These are phyloP conservation scores for Lacanobia wlatinum DNA, from an alignment of 2,888 invertebrate species.

Conservation along the genomic window DNA sequence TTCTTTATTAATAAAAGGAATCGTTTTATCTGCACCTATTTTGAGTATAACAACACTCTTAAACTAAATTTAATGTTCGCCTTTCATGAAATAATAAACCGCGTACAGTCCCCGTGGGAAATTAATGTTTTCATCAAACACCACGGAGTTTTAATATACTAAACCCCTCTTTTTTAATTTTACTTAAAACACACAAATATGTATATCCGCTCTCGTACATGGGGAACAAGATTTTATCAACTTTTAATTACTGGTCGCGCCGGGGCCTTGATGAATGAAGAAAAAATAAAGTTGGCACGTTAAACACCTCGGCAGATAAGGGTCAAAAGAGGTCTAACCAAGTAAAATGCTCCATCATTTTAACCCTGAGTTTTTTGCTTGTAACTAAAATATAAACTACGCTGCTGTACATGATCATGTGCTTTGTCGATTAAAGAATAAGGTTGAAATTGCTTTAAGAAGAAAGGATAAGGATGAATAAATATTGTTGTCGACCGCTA, in stretches of 20 bases:
- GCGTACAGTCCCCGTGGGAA: slow-evolving; percentile 78
- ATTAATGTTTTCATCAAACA: slow-evolving; percentile 78
- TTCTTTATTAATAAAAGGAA: slow-evolving; percentile 27
- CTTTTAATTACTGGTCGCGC: slow-evolving; percentile 62
- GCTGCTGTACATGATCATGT: background rate
- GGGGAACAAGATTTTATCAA: slow-evolving; percentile 62
- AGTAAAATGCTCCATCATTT: slow-evolving; percentile 72
- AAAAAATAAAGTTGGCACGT: slow-evolving; percentile 67
- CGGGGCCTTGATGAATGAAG: slow-evolving; percentile 47
- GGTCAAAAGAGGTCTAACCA: slow-evolving; percentile 65
- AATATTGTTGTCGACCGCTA: slow-evolving; percentile 61
- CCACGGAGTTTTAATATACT: slow-evolving; percentile 68
- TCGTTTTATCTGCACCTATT: slow-evolving; percentile 37
- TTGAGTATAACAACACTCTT: slow-evolving; percentile 59
- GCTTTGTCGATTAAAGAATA: slow-evolving; percentile 51
- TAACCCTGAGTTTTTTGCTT: slow-evolving; percentile 72
- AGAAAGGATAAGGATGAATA: slow-evolving; percentile 37
- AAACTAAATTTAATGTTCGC: slow-evolving; percentile 67
- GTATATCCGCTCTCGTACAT: slow-evolving; percentile 50
- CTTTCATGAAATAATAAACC: slow-evolving; percentile 77
- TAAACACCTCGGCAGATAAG: slow-evolving; percentile 73
- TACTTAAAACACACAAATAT: slow-evolving; percentile 63
- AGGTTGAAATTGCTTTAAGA: slow-evolving; percentile 65
- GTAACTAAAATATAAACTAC: slow-evolving; percentile 26
- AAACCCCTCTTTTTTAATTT: slow-evolving; percentile 72